A percentile compares a stretch with the other conserved stretches of the same genome.
These are phyloP conservation scores for Penaeus monodon DNA, from an alignment of 2,888 invertebrate species.

Conservation along the genomic window DNA sequence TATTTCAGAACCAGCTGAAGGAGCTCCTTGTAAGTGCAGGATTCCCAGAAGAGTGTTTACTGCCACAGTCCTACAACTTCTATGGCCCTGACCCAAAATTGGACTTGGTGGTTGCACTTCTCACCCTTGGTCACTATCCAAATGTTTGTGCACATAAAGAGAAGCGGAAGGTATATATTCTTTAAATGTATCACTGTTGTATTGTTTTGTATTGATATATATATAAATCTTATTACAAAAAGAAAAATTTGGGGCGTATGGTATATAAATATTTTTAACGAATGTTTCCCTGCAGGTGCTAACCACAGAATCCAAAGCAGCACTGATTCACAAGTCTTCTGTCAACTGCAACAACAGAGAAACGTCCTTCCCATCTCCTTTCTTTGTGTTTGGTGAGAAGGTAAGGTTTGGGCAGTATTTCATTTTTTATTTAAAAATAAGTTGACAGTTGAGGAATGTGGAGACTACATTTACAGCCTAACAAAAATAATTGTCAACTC, in stretches of 20 bases:
- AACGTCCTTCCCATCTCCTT: slow-evolving; percentile 89
- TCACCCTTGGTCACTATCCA: slow-evolving; percentile 94
- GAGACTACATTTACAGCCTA: neutral
- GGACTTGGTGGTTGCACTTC: slow-evolving; percentile 86
- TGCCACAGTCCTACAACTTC: slow-evolving; percentile 74
- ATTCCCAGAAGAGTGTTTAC: slow-evolving; percentile 89
- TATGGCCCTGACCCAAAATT: slow-evolving; percentile 82
- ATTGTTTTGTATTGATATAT: neutral
- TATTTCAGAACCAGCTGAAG: slow-evolving; percentile 75
- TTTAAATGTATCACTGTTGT: neutral
- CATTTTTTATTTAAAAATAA: neutral
- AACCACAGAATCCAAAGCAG: slow-evolving; percentile 94
- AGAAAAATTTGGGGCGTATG: neutral
- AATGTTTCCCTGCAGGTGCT: slow-evolving; percentile 76
- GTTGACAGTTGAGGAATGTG: neutral
- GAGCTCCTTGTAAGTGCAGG: slow-evolving; percentile 81
- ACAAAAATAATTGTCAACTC: neutral
- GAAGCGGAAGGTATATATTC: slow-evolving; percentile 82
- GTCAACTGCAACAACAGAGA: slow-evolving; percentile 91
- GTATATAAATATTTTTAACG: too few relatives aligned
- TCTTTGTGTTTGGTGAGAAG: slow-evolving; percentile 98
- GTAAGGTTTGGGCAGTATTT: slow-evolving; percentile 1
- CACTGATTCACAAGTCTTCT: slow-evolving; percentile 95
- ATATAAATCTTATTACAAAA: neutral
- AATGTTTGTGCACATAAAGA: slow-evolving; percentile 97